phyloP scores from a whole-genome alignment of 37 sponge, comb jelly and placozoan genomes.

The Lycopodina hypogea region DNA sequence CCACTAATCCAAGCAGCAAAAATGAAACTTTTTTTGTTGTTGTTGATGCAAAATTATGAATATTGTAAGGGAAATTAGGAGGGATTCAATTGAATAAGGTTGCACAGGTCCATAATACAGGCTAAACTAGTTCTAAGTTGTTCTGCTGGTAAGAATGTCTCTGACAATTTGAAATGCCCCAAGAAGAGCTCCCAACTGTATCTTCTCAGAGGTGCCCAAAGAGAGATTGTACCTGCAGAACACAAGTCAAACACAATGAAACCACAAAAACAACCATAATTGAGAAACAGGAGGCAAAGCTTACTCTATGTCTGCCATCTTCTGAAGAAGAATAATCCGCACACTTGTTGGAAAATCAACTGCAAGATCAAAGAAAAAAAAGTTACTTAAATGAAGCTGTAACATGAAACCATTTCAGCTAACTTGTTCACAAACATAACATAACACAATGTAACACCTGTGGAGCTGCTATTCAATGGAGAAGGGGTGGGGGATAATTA shows the following conservation, averaged over 20 bases:
- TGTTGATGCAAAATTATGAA: too few species aligned
- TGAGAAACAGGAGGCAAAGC: not conserved
- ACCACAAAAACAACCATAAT: not conserved
- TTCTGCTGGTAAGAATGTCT: slow-evolving; percentile 54
- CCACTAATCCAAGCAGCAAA: too few species aligned
- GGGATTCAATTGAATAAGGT: too few species aligned
- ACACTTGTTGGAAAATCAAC: slow-evolving; percentile 89
- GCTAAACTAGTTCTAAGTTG: too few species aligned
- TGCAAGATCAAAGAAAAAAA: slow-evolving; percentile 16
- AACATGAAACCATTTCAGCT: too few species aligned
- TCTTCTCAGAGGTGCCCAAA: slow-evolving; percentile 83
- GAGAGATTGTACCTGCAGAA: slow-evolving; percentile 59
- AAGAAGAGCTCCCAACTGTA: slow-evolving; percentile 87
- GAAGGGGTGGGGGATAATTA: too few species aligned
- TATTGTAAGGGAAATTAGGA: too few species aligned
- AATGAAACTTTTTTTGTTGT: too few species aligned
- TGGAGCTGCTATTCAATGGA: too few species aligned
- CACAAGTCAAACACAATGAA: slow-evolving; percentile 1
- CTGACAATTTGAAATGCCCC: slow-evolving; percentile 90
- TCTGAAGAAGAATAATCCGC: slow-evolving; percentile 75
- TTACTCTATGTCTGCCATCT: slow-evolving; percentile 89
- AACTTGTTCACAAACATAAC: too few species aligned
- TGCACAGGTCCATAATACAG: too few species aligned
- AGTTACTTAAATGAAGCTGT: not conserved
- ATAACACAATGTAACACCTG: too few species aligned